A percentile compares a stretch with the other conserved stretches of the same genome.
Evolutionary conservation across 2,888 invertebrate species (phyloP).

Genomic region (Eumacrocentrus americanus): DNA sequence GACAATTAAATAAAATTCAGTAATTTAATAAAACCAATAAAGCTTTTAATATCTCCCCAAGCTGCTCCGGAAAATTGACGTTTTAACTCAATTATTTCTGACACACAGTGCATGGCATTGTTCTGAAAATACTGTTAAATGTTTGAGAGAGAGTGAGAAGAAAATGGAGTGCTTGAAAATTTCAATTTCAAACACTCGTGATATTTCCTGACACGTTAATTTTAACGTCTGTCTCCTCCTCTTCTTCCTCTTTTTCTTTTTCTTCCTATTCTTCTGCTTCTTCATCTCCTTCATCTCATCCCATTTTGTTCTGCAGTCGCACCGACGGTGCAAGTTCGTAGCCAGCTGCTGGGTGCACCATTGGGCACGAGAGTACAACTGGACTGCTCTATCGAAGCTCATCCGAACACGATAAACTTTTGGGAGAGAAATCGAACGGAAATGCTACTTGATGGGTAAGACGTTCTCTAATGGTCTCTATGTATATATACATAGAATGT

Average conservation of each 20-base stretch:
- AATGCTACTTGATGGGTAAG: constrained; percentile 54
- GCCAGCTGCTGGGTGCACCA: constrained; percentile 86
- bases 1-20: no score
- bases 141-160: neutral
- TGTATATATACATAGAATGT: no score
- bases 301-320: constrained; percentile 69
- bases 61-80: neutral
- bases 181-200: neutral
- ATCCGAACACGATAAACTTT: constrained; percentile 77
- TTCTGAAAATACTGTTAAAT: neutral
- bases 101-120: neutral
- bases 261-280: no score
- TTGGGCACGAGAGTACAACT: constrained; percentile 84
- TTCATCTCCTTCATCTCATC: constrained; percentile 35
- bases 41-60: neutral
- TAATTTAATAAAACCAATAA: no score
- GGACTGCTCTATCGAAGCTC: constrained; percentile 88
- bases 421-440: constrained; percentile 73
- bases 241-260: no score
- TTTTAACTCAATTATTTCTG: neutral
- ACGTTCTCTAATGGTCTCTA: no score
- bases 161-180: neutral
- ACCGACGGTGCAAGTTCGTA: constrained; percentile 86
- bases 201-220: constrained; percentile 1
- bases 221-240: neutral